phyloP scores from a whole-genome alignment of 64 coral and sea anemone species.

The Pachyseris speciosa region DNA sequence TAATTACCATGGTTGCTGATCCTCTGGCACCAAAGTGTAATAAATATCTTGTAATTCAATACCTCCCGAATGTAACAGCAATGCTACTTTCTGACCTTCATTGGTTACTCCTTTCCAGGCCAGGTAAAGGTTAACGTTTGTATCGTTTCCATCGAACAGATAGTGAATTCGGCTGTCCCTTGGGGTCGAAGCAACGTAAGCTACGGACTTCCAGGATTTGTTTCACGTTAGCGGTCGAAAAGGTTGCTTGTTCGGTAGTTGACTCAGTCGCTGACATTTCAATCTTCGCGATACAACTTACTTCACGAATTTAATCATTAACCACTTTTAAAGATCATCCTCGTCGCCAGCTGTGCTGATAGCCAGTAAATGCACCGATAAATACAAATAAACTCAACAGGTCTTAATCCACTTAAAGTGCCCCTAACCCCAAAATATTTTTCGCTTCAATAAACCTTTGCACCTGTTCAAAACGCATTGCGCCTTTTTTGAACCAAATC shows the following conservation, averaged over 20 bases:
- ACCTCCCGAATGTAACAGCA: conserved; percentile 61
- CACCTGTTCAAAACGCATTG: no score
- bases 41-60: conserved; percentile 63
- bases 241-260: not conserved
- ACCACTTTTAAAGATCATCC: not conserved
- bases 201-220: conserved; percentile 4
- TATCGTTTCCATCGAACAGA: conserved; percentile 59
- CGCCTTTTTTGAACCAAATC: no score
- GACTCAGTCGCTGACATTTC: not conserved
- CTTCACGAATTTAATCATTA: not conserved
- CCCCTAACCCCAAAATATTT: no score
- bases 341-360: not conserved
- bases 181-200: conserved; percentile 34
- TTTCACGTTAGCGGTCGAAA: not conserved
- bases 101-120: conserved; percentile 46
- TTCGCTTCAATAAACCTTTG: no score
- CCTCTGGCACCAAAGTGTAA: conserved; percentile 45
- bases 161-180: conserved; percentile 47
- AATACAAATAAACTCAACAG: not conserved
- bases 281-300: not conserved
- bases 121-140: conserved; percentile 63
- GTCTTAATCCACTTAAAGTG: no score
- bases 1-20: conserved; percentile 21
- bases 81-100: conserved; percentile 37
- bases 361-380: not conserved